These are phyloP conservation scores for Dolichoris vasculosae DNA, from an alignment of 1,140 invertebrate genomes.

Conservation along the genomic window DNA sequence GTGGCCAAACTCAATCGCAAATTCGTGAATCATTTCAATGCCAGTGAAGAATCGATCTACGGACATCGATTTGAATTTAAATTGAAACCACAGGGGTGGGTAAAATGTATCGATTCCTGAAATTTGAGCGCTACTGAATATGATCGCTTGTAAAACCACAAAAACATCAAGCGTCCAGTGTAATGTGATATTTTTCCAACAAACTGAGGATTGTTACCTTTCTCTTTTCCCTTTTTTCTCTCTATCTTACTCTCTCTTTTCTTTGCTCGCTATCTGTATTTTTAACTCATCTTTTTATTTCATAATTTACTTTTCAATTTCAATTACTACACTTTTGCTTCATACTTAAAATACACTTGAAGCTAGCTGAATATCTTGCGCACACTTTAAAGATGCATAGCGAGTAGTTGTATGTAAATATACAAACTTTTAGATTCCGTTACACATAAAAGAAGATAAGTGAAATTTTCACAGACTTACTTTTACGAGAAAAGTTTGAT, in stretches of 20 bases:
- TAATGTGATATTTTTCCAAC: slow-evolving; percentile 48
- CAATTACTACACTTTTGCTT: not conserved
- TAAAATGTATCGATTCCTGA: slow-evolving; percentile 21
- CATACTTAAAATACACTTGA: not conserved
- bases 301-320: not conserved
- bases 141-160: slow-evolving; percentile 43
- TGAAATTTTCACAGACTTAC: not conserved
- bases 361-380: not conserved
- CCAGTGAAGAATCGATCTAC: no score
- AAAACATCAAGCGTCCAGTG: slow-evolving; percentile 18
- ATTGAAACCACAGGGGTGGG: no score
- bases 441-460: not conserved
- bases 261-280: not conserved
- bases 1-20: no score
- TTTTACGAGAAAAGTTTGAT: not conserved
- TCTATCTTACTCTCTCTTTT: slow-evolving; percentile 1
- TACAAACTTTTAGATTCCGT: not conserved
- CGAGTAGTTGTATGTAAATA: not conserved
- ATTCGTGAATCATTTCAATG: no score
- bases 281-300: not conserved
- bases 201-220: slow-evolving; percentile 32
- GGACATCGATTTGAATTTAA: not conserved
- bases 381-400: not conserved
- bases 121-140: slow-evolving; percentile 23
- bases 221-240: slow-evolving; percentile 3